Evolutionary conservation across 2,113 vertebrate species (phyloP), one percentile per base, ranked within the genome.

Genomic region (Drymodes brunneopygia): DNA sequence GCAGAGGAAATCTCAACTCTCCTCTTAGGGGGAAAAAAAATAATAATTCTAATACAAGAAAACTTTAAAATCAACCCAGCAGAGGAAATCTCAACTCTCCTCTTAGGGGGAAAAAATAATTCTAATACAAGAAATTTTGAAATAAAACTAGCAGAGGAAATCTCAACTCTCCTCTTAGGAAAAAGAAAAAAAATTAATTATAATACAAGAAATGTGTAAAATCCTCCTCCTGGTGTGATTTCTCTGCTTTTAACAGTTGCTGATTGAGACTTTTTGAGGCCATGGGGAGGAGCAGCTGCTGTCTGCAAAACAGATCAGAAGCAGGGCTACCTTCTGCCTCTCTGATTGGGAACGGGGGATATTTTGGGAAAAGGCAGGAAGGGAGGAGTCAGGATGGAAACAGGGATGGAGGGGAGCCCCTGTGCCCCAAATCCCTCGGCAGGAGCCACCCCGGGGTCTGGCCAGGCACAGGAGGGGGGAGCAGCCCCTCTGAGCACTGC

Each of bases 301-400:
- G 64, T 31, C 94, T 96, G 93, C 58, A 80, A 77, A 96, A 93
- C 15, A 57, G 27, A 90, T 97, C 90, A 85, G 74, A 44, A 71
- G 66, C 88, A 45, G 8, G 18, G 48, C 65, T 53, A 61, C 66
- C 81, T 95, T 67, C 73, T 75, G 66, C 8, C 40, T 82, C 64
- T 22, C 78, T 70, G 89, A n/a, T 12, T 6, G 47, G 74, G 75
- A 47, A 28, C 0, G 20, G 29, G 38, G 47, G 35, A 72, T 87
- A 90, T 94, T 95, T 75, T 66, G 81, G 79, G 71, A 92, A 80
- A 85, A 91, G 62, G 56, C 90, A 95, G 81, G 90, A 95, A 80
- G 42, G 87, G 81, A 93, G 74, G 54, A 74, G 70, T 20, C 66
- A 80, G 74, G 42, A 31, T 88, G 81, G 89, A 85, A 91, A 61